Base-by-base conservation (phyloP, 2,888 invertebrate species). In the Harmothoe impar region DNA sequence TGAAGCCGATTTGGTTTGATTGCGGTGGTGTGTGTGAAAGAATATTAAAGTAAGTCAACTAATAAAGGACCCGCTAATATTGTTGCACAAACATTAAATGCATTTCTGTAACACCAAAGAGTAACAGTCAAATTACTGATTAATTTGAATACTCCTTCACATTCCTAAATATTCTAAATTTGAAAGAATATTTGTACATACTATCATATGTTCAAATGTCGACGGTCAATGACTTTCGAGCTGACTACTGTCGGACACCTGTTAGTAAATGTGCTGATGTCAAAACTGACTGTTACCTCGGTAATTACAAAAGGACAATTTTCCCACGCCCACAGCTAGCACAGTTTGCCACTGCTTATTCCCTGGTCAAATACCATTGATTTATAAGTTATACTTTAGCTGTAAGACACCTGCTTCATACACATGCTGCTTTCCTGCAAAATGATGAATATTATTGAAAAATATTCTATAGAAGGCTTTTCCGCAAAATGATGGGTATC, bases 301-400 rank as follows among this genome's bases (percentile, higher is more conserved):
- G 17, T 68, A 68, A 68, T 29, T 25, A 77, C 25, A 29, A 29
- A 77, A 77, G 77, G n/a, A n/a, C n/a, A 20, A 12, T 20, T 17
- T 25, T 12, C 77, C 31, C 31, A 31, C 15, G 17, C 25, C 12
- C 77, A 77, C 77, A 31, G 31, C 31, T n/a, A 77, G 77, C 31
- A 77, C 77, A 77, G 77, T 15, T 25, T 5, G 77, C 29, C 77
- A 77, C 77, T 31, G 77, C 77, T 77, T 77, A 23, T 31, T 31
- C 17, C 77, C 77, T 29, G 31, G 17, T 17, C 25, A 5, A 7
- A 7, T 1, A 77, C n/a, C 68, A 68, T 68, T 17, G 17, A 62
- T 25, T 12, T 62, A 25, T 25, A n/a, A 62, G 23, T 15, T 25
- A 62, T 25, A 43, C 10, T 7, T 43, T 10, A 43, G 43, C 43